phyloP scores from a whole-genome alignment of 2,113 vertebrate species.

The Bettongia penicillata region DNA sequence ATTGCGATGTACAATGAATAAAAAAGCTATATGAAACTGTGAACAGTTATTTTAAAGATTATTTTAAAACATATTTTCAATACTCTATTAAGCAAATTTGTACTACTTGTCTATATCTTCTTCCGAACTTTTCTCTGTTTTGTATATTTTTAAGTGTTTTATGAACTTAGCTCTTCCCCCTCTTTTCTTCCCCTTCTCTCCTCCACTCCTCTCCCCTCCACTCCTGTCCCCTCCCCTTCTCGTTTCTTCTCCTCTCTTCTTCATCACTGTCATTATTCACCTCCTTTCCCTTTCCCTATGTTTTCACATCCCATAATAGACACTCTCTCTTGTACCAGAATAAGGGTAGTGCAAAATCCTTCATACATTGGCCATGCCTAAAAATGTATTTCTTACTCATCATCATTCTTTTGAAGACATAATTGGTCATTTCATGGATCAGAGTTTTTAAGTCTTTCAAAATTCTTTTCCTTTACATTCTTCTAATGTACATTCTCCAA shows the following conservation, averaged over 20 bases:
- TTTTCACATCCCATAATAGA: background rate
- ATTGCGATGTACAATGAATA: background rate
- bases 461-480: background rate
- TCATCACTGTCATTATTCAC: background rate
- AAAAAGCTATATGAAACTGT: background rate
- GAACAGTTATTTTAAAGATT: background rate
- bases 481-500: too few species aligned
- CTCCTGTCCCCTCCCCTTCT: too few species aligned
- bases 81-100: background rate
- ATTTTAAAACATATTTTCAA: background rate
- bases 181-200: background rate
- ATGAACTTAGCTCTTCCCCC: background rate
- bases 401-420: background rate
- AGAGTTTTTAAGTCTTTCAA: background rate
- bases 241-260: background rate
- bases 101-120: background rate
- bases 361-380: background rate
- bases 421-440: background rate
- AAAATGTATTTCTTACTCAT: background rate
- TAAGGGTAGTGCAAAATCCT: background rate
- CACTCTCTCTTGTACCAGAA: background rate
- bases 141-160: background rate
- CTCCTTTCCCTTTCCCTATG: background rate
- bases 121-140: background rate
- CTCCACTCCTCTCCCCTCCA: background rate